Evolutionary conservation across 2,797 vertebrate species (phyloP), one percentile per base, ranked within the genome.

Genomic region (Loriculus beryllinus): DNA sequence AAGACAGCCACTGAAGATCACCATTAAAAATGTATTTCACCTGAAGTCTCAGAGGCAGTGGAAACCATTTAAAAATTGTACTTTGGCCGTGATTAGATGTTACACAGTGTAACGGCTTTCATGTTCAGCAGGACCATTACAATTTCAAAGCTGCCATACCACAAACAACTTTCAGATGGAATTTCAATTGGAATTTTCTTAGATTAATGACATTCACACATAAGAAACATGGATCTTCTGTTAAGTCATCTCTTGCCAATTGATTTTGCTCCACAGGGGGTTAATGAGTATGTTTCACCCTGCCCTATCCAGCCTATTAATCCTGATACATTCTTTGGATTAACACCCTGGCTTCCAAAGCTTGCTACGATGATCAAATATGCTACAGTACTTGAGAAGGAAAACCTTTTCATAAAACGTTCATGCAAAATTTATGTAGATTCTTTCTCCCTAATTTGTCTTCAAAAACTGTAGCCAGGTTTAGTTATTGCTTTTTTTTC

Each of bases 321-420:
- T 95, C 91, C 90, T 72, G 47, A 90, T 56, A 12, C 16, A 68
- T 86, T 51, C 31, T 86, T 93, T 92, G 45, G 51, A 82, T 91
- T 69, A 90, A 64, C n/a, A 86, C 31, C 33, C 70, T 60, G 48
- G 29, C 54, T 93, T 72, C 40, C 12, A 87, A 68, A 93, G 45
- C 40, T 74, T 88, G 81, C 78, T 40, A 91, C 52, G 60, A 5
- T 47, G 48, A 84, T 87, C 88, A 92, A 72, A 96, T 64, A 74
- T 64, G 65, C 67, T 92, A 49, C 54, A 82, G 13, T 28, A 25
- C 42, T 90, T 83, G 72, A 92, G 88, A 93, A 91, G 69, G 77
- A 94, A 85, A 92, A 90, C 7, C 70, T 95, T 79, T 87, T 70
- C 52, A 78, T 81, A 90, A 95, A 96, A 94, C 10, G 51, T n/a